Evolutionary conservation across 1,140 invertebrate genomes (phyloP).

Genomic region (Cecropterus lyciades): DNA sequence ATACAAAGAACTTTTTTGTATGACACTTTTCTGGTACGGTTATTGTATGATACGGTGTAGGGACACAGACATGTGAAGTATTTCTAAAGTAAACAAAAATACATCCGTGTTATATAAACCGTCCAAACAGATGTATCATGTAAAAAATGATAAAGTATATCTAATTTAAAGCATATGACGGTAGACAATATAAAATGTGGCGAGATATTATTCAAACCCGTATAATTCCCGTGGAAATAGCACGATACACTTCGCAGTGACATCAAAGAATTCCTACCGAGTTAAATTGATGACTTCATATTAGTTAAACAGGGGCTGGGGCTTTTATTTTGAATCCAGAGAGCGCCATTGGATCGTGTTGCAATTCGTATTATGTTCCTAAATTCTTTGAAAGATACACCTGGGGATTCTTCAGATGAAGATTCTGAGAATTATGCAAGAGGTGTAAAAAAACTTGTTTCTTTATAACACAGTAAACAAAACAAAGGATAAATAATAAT

Average conservation of each 20-base stretch:
- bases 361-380: slow-evolving; percentile 27
- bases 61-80: no score
- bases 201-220: slow-evolving; percentile 30
- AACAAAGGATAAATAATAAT: slow-evolving; percentile 2
- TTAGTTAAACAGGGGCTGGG: slow-evolving; percentile 45
- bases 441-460: not conserved
- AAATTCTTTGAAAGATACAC: slow-evolving; percentile 32
- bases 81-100: not conserved
- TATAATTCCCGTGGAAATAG: slow-evolving; percentile 37
- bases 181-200: slow-evolving; percentile 36
- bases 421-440: slow-evolving; percentile 21
- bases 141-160: slow-evolving; percentile 6
- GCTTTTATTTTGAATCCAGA: slow-evolving; percentile 35
- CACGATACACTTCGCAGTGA: slow-evolving; percentile 45
- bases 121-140: not conserved
- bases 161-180: slow-evolving; percentile 30
- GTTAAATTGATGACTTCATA: slow-evolving; percentile 59
- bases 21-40: no score
- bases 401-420: slow-evolving; percentile 17
- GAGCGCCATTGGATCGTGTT: slow-evolving; percentile 28
- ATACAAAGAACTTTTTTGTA: no score
- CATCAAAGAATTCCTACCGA: slow-evolving; percentile 56
- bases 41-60: no score
- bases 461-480: not conserved
- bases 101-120: not conserved